A percentile compares a stretch with the other conserved stretches of the same genome.
phyloP scores from a whole-genome alignment of 1,140 invertebrate species.

The Apis dorsata region DNA sequence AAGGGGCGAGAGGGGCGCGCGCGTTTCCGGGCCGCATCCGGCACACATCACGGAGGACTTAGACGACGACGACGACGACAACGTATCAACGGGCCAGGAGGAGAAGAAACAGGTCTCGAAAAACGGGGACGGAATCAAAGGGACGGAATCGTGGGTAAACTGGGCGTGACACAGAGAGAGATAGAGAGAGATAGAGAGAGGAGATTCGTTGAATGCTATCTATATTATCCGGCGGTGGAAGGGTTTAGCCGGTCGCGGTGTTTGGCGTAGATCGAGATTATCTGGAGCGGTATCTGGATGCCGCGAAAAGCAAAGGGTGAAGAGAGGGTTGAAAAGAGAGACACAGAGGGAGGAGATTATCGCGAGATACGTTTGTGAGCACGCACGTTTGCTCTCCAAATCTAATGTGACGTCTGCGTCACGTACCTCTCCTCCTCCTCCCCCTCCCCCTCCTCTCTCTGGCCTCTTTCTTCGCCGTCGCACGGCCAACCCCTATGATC shows the following conservation, averaged over 20 bases:
- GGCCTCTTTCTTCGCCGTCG: not conserved
- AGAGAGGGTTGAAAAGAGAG: conserved; percentile 50
- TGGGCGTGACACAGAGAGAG: not conserved
- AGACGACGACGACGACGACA: too few relatives aligned
- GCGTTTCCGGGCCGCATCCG: too few relatives aligned
- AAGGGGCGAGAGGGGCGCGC: too few relatives aligned
- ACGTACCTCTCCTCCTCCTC: conserved; percentile 63
- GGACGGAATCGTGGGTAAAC: conserved; percentile 18
- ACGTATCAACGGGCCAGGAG: conserved; percentile 2
- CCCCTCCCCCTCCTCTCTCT: not conserved
- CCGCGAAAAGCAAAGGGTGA: conserved; percentile 76
- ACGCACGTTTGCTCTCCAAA: conserved; percentile 75
- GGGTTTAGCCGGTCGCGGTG: conserved; percentile 73
- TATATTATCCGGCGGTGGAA: conserved; percentile 74
- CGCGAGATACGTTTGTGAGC: conserved; percentile 75
- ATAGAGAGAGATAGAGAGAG: conserved; percentile 19
- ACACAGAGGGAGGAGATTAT: conserved; percentile 64
- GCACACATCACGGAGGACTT: too few relatives aligned
- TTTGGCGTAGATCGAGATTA: conserved; percentile 79
- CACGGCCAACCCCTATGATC: conserved; percentile 36
- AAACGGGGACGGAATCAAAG: conserved; percentile 19
- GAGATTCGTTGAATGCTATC: conserved; percentile 77
- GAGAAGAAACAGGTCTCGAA: conserved; percentile 32
- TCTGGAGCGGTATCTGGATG: conserved; percentile 72
- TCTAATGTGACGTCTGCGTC: conserved; percentile 79